These are phyloP conservation scores for Drosophila pectinifera DNA, from an alignment of 1,140 invertebrate species.

Conservation along the genomic window DNA sequence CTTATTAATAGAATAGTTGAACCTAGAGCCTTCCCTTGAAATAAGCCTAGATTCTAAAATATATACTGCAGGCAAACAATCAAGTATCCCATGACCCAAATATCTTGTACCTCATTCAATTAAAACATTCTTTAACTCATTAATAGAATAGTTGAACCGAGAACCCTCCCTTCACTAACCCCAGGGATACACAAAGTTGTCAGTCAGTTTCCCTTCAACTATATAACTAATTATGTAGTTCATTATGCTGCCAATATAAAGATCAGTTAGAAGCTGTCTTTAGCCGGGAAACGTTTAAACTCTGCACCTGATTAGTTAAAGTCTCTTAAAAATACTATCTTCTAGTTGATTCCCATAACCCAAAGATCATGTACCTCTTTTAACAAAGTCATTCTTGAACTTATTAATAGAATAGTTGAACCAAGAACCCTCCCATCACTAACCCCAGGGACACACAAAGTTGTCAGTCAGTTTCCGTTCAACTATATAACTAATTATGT, in stretches of 20 bases:
- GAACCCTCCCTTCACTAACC: too few species aligned
- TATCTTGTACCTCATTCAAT: too few species aligned
- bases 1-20: too few species aligned
- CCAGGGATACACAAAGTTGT: constrained; percentile 12
- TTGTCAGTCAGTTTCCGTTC: constrained; percentile 28
- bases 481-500: constrained; percentile 67
- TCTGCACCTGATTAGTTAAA: neutral
- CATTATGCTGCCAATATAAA: constrained; percentile 47
- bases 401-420: too few species aligned
- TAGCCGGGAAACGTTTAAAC: constrained; percentile 3
- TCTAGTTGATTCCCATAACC: too few species aligned
- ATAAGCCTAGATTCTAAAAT: neutral
- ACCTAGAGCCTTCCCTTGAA: too few species aligned
- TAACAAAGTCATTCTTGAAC: too few species aligned
- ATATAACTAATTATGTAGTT: constrained; percentile 70
- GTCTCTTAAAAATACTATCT: neutral
- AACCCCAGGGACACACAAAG: constrained; percentile 1
- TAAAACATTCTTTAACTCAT: too few species aligned
- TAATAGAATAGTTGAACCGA: too few species aligned
- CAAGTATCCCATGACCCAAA: too few species aligned
- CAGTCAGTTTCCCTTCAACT: constrained; percentile 39
- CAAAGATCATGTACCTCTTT: too few species aligned
- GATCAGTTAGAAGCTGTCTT: neutral
- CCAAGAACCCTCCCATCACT: neutral
- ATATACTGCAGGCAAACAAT: too few species aligned